These are phyloP conservation scores for Cebus imitator DNA, from an alignment of 2,113 vertebrate species.

Conservation along the genomic window DNA sequence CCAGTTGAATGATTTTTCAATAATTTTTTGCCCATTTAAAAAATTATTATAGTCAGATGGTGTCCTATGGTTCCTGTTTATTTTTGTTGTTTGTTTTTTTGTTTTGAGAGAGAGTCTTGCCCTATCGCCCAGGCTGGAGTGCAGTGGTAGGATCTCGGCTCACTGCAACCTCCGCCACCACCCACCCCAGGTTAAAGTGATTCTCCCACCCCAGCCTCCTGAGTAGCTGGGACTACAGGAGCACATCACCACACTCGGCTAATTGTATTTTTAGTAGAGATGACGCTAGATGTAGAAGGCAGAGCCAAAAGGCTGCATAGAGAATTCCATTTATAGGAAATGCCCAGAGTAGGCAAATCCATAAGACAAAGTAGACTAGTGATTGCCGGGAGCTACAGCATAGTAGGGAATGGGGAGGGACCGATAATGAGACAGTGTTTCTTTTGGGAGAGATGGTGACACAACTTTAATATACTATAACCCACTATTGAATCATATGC, in stretches of 20 bases:
- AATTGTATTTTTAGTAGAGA: neutral
- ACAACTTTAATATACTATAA: neutral
- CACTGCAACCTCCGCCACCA: no score
- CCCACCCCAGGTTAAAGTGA: no score
- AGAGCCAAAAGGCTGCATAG: neutral
- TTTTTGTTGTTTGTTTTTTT: no score
- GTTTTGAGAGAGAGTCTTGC: no score
- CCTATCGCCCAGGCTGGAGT: no score
- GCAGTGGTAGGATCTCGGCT: no score
- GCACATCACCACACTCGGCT: no score
- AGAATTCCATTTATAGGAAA: neutral
- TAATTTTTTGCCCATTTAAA: neutral
- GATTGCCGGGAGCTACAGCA: neutral
- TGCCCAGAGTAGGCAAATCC: neutral
- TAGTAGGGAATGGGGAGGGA: neutral
- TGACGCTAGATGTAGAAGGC: neutral
- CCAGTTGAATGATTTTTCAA: neutral
- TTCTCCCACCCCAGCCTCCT: no score
- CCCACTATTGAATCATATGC: neutral
- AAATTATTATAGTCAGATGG: neutral
- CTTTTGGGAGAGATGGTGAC: neutral
- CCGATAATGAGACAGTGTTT: neutral
- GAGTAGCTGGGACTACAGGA: no score
- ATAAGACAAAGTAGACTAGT: neutral
- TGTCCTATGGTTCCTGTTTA: no score